Evolutionary conservation across 2,797 vertebrate species (phyloP), one percentile per base, ranked within the genome.

Genomic region (Cirrhinus mrigala): DNA sequence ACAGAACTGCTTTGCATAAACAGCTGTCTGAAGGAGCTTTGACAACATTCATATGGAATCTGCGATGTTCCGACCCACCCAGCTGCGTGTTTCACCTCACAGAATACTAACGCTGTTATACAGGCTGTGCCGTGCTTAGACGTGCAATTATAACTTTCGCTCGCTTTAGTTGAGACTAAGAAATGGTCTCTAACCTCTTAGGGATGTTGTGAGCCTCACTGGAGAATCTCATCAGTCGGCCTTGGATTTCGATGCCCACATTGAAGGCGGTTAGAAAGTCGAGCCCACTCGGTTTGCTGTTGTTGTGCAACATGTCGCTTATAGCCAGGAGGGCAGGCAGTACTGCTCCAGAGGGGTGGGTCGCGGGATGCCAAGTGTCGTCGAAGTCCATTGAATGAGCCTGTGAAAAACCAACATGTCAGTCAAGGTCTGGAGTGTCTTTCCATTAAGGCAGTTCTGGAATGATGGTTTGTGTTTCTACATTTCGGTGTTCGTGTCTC

Each of bases 331-430:
- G 93, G 86, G 96, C 96, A 0, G 97, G 97, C 56, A 97, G 94
- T 1, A 98, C 95, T 0, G 96, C 96, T 11, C 97, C 97, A 0
- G 97, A 97, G 0, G 97, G 97, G 75, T 98, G 97, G 18, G 97
- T 97, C 83, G 97, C 96, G 14, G 96, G 96, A 87, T 98, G 96
- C 97, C 97, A 98, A 4, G 97, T 98, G 79, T 98, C 97, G 11
- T 98, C 97, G 66, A 98, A 98, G 90, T 98, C 97, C 97, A 98
- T 97, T 54, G 97, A 97, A 90, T 97, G 97, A 86, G 95, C 94
- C 97, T 97, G 92, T 78, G 66, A 7, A 86, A 81, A 48, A 74
- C 1, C 48, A 77, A 29, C 10, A 60, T 50, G 69, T 71, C 44
- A 48, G 6, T 69, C 20, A 46, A 54, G 2, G 58, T 56, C 40